phyloP scores from a whole-genome alignment of 2,113 vertebrate species.

The Cottus gobio region DNA sequence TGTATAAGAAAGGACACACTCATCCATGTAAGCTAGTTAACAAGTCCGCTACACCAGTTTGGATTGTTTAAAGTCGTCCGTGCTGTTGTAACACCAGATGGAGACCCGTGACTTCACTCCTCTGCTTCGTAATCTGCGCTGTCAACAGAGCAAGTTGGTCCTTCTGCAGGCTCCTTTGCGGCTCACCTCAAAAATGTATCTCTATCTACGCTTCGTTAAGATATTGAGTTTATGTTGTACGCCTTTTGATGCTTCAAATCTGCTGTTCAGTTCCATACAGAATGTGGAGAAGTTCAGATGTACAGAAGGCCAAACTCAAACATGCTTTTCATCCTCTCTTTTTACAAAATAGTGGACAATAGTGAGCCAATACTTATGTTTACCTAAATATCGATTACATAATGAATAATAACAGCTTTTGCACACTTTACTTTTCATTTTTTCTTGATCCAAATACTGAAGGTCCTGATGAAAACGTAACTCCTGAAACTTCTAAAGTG shows the following conservation, averaged over 20 bases:
- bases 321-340: background rate
- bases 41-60: background rate
- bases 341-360: background rate
- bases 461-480: no score
- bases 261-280: background rate
- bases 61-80: background rate
- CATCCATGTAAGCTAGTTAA: background rate
- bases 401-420: background rate
- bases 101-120: background rate
- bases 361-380: background rate
- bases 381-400: background rate
- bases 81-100: background rate
- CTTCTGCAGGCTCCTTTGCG: constrained; percentile 9
- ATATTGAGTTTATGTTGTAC: background rate
- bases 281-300: background rate
- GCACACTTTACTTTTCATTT: background rate
- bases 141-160: background rate
- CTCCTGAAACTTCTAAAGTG: background rate
- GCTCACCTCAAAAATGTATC: constrained; percentile 4
- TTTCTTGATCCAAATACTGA: background rate
- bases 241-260: constrained; percentile 16
- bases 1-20: background rate
- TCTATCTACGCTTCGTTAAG: background rate
- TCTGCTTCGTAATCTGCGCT: background rate
- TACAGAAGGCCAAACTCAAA: background rate